Conservation (phyloP, 23 tunicate genomes). For the Diplosoma virens region DNA sequence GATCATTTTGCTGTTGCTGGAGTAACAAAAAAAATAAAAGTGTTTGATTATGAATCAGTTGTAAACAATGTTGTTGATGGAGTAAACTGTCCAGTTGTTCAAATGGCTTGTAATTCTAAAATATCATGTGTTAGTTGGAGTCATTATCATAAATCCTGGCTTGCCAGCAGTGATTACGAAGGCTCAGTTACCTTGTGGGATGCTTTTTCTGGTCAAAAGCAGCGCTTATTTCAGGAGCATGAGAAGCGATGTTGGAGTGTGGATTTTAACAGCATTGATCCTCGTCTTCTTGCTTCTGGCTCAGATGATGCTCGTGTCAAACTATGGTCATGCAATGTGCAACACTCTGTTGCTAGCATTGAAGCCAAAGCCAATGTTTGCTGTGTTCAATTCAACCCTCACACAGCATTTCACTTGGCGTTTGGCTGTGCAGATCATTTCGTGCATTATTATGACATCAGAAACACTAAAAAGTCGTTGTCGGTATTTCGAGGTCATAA, state of each 20-base stretch:
- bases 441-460: conserved; percentile 95
- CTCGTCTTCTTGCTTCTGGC: conserved; percentile 87
- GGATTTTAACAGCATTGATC: conserved; percentile 95
- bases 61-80: conserved; percentile 82
- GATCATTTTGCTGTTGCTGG: conserved; percentile 99
- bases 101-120: conserved; percentile 94
- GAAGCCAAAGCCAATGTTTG: conserved; percentile 99
- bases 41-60: conserved; percentile 93
- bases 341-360: conserved; percentile 79
- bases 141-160: conserved; percentile 90
- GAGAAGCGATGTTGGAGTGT: conserved; percentile 99
- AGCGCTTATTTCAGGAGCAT: conserved; percentile 80
- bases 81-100: conserved; percentile 74
- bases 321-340: conserved; percentile 78
- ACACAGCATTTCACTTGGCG: conserved; percentile 80
- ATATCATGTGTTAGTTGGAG: conserved; percentile 97
- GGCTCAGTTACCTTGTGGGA: conserved; percentile 97
- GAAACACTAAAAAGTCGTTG: conserved; percentile 74
- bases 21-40: conserved; percentile 95
- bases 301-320: conserved; percentile 96
- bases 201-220: conserved; percentile 82
- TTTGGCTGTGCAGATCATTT: conserved; percentile 99
- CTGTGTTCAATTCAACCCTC: conserved; percentile 97
- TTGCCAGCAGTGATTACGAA: conserved; percentile 94
- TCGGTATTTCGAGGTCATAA: conserved; percentile 94